These are phyloP conservation scores for Copsychus sechellarum DNA, from an alignment of 2,113 vertebrate genomes.

Conservation along the genomic window DNA sequence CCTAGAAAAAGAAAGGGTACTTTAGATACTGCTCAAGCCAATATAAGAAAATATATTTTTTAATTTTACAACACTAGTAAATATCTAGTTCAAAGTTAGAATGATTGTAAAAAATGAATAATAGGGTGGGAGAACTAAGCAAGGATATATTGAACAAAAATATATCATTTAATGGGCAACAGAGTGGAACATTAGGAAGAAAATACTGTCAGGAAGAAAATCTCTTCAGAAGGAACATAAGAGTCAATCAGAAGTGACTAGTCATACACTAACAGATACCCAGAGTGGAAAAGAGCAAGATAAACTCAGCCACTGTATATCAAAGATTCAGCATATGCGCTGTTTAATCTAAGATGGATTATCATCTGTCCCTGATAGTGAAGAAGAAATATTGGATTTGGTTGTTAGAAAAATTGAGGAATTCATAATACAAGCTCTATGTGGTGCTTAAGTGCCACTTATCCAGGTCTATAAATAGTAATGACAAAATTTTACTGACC, in stretches of 20 bases:
- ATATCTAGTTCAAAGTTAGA: not conserved
- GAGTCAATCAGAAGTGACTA: not conserved
- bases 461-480: not conserved
- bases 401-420: not conserved
- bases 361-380: not conserved
- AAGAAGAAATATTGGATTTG: not conserved
- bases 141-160: not conserved
- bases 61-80: not conserved
- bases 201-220: not conserved
- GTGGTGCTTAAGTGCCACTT: not conserved
- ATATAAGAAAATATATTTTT: not conserved
- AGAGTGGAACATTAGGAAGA: not conserved
- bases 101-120: not conserved
- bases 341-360: not conserved
- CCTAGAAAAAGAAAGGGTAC: not conserved
- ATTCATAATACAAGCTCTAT: not conserved
- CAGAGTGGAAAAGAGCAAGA: not conserved
- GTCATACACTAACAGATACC: not conserved
- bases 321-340: not conserved
- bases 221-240: not conserved
- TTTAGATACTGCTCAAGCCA: not conserved
- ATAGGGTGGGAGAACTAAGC: fast-evolving
- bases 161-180: not conserved
- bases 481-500: not conserved
- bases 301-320: not conserved